Evolutionary conservation across 1,140 invertebrate genomes (phyloP), one percentile per base, ranked within the genome.

Genomic region (Halictus rubicundus): DNA sequence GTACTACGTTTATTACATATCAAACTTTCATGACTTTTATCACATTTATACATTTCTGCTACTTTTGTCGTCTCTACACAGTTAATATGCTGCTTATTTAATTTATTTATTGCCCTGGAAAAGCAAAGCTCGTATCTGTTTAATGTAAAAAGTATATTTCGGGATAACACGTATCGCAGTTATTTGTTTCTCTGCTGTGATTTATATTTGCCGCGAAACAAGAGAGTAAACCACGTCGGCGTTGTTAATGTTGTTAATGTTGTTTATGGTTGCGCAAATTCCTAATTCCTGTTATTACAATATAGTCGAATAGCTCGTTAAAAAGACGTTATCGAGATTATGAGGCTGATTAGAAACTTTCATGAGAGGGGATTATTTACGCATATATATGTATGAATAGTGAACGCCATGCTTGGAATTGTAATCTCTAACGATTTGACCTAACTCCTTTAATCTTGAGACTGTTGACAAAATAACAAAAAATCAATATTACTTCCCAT

Each of bases 271-370:
- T 63, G 12, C n/a, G 23, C 37, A 37, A 52, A 70, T 63, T 1
- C 32, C 27, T 63, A 63, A 78, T 54, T 27, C 27, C 68, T 7
- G 2, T 10, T 54, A 42, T 71, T 54, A 71, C 12, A 49, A 19
- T 1, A 25, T 21, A 54, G 19, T 60, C 54, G 59, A 37, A 27
- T 39, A 46, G 54, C 46, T 63, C 57, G 12, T 73, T 64, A 68
- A 37, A 63, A 71, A 71, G 21, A 21, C 39, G 54, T 77, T 49
- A 83, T 73, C 39, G 10, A 60, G 37, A 69, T 65, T 66, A 57
- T 23, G n/a, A 52, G 61, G 10, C 39, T 66, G 12, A 39, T 61
- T 52, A 74, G 54, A 71, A 73, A 78, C 71, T 83, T 83, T 78
- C 32, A 39, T 77, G 16, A 23, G 49, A 19, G 6, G 49, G 49